Evolutionary conservation across 2,888 invertebrate genomes (phyloP), one percentile per base, ranked within the genome.

Genomic region (Pollenia labialis): DNA sequence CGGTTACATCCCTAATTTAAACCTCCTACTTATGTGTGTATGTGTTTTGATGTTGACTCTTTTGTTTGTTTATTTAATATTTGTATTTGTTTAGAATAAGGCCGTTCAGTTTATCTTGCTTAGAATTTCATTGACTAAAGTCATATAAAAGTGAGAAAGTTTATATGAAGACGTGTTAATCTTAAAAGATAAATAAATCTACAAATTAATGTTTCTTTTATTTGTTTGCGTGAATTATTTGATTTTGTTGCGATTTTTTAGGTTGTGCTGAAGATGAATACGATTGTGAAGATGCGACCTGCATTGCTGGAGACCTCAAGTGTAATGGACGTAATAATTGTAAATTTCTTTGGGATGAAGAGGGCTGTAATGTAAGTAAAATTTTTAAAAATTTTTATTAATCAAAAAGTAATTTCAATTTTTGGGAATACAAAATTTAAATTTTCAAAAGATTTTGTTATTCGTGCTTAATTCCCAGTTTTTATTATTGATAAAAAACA

Each of bases 251-350:
- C 16, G 2, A 32, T 32, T 32, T 32, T 60, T n/a, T 42, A 90
- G 90, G 58, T 76, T 91, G 91, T 87, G 75, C 87, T n/a, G 89
- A 86, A 94, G 92, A 91, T 0, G 97, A 98, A 90, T 97, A 96
- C 90, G 96, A 97, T 93, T 98, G 98, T 91, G 97, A 97, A 89
- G 98, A 98, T 92, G 95, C 96, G 76, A 97, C 97, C 0, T 99
- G 99, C 93, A 98, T 99, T 88, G 95, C 95, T 48, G 89, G 88
- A 0, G 90, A 92, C 0, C 94, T 98, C 50, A 94, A 92, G 81
- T 99, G 99, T 92, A 97, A 98, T 92, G 92, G 94, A 0, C 94
- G 95, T 54, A 95, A 95, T 75, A 97, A 98, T 93, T 99, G 98
- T 93, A 95, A 97, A 88, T 96, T 97, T 89, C 95, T 96, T 77